Base-by-base conservation (phyloP, 64 coral and sea anemone genomes). In the Cladopsammia gracilis region DNA sequence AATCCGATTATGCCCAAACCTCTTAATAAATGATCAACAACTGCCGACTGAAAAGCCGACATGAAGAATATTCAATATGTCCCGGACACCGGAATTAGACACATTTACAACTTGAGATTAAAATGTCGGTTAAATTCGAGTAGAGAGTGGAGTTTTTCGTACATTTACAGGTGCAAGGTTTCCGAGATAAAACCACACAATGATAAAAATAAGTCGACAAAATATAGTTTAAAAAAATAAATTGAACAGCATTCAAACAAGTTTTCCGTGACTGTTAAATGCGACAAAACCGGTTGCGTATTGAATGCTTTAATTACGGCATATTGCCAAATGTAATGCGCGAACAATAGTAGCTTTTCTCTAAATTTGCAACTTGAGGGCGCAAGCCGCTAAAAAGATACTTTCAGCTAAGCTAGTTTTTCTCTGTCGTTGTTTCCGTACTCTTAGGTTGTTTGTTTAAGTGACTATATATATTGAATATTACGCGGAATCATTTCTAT, bases 91-190 rank as follows among this genome's bases (percentile, higher is more conserved):
- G 58, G 78, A 80, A 43, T 80, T 6, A 80, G 23, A 81, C 19
- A 44, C 57, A 81, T 60, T 58, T 43, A 43, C 53, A 60, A 45
- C 26, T 25, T n/a, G 75, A 77, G 75, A 77, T 57, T 77, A 77
- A 77, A 54, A 77, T 19, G 50, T 56, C 23, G 75, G 75, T 77
- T 57, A 13, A 57, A 23, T 19, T 54, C 47, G 14, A 75, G 72
- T 20, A 75, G 45, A 75, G 15, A 48, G 20, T 49, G 47, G 47
- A 6, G 47, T 44, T 50, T 75, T 75, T 49, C 72, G 43, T 1
- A 34, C 34, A 54, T 59, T 59, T 79, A 60, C 24, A 79, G 25
- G 24, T 79, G 77, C 6, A 75, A 58, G 54, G 13, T 3, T 9
- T 59, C 52, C 6, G 26, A 34, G 50, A 42, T 59, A 42, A 61